These are phyloP conservation scores for Harpalus rubripes DNA, from an alignment of 2,888 invertebrate genomes.

Conservation along the genomic window DNA sequence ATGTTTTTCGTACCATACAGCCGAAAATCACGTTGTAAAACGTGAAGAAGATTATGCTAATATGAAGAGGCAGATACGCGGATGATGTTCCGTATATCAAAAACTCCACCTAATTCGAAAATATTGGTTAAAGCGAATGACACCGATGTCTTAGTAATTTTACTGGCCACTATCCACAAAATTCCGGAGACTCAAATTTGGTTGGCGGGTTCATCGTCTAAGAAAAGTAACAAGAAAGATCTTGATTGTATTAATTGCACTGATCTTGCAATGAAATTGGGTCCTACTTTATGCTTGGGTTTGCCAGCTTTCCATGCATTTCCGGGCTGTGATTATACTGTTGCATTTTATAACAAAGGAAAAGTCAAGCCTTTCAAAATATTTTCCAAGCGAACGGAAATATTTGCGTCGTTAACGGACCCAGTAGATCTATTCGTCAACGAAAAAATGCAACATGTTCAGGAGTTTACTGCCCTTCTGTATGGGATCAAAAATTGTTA, in stretches of 20 bases:
- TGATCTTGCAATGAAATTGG: slow-evolving; percentile 69
- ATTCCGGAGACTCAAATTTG: slow-evolving; percentile 67
- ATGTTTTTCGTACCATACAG: background rate
- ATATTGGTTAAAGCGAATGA: slow-evolving; percentile 65
- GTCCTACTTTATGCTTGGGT: slow-evolving; percentile 68
- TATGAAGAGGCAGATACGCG: slow-evolving; percentile 55
- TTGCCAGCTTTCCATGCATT: slow-evolving; percentile 72
- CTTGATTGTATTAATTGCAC: slow-evolving; percentile 68
- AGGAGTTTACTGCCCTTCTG: slow-evolving; percentile 72
- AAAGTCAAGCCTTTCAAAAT: slow-evolving; percentile 61
- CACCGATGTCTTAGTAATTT: slow-evolving; percentile 70
- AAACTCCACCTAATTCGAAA: background rate
- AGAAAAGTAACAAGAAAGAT: slow-evolving; percentile 66
- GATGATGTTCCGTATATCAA: slow-evolving; percentile 44
- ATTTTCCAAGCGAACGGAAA: too few species aligned
- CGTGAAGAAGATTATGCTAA: background rate
- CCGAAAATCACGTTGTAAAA: background rate
- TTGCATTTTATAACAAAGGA: slow-evolving; percentile 69
- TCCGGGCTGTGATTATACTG: slow-evolving; percentile 72
- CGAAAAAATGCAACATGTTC: slow-evolving; percentile 72
- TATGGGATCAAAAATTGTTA: slow-evolving; percentile 72
- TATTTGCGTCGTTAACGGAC: slow-evolving; percentile 67
- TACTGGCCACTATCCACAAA: slow-evolving; percentile 68
- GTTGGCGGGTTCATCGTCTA: slow-evolving; percentile 68
- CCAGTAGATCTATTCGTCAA: slow-evolving; percentile 70